Conservation (phyloP, 2,113 vertebrate species). For the Microtus oregoni region DNA sequence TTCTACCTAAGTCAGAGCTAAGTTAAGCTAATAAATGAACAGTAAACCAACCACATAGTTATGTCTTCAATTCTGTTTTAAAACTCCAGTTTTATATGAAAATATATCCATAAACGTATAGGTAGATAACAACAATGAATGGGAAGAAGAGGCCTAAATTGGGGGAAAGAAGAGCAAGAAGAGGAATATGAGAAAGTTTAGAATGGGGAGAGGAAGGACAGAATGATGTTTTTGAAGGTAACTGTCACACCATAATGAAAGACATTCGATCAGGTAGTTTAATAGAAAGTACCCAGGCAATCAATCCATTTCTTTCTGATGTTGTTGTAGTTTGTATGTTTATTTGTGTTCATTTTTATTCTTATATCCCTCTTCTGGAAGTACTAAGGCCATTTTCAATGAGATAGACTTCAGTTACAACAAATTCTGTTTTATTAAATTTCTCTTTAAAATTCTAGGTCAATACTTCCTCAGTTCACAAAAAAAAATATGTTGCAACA, state of each 20-base stretch:
- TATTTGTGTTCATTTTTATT: not conserved
- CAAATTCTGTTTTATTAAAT: not conserved
- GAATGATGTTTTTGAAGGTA: not conserved
- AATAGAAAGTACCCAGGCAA: not conserved
- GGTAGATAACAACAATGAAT: too few species aligned
- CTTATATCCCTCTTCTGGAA: not conserved
- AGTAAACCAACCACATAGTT: too few species aligned
- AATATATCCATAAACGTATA: too few species aligned
- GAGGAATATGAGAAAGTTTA: too few species aligned
- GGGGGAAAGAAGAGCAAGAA: too few species aligned
- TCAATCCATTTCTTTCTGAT: too few species aligned
- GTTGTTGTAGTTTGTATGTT: not conserved
- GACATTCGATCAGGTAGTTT: not conserved
- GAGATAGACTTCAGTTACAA: not conserved
- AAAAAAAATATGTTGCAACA: not conserved
- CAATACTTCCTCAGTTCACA: not conserved
- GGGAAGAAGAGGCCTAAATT: too few species aligned
- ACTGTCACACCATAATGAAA: not conserved
- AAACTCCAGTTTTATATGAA: too few species aligned
- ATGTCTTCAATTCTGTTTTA: too few species aligned
- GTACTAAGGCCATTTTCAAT: not conserved
- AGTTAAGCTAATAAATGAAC: too few species aligned
- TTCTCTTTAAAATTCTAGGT: not conserved
- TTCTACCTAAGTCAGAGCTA: too few species aligned
- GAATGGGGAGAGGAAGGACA: too few species aligned